Percentiles rank a stretch among this genome's conserved stretches.
phyloP scores from a whole-genome alignment of 2,888 invertebrate genomes.

The Ligdia adustata region DNA sequence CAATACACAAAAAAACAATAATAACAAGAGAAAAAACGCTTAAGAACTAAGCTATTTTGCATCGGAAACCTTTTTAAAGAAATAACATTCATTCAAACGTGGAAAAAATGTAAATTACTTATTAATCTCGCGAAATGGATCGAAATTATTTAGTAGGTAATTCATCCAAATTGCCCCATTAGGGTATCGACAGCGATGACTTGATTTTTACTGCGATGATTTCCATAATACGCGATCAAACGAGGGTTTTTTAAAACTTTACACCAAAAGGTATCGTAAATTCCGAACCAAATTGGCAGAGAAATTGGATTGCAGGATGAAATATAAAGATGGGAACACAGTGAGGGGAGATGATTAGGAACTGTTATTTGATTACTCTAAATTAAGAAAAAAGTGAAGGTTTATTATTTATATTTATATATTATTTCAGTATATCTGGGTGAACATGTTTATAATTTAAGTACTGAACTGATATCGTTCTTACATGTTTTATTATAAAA shows the following conservation, averaged over 20 bases:
- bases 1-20: too few species aligned
- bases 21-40: too few species aligned
- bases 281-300: constrained; percentile 18
- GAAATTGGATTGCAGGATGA: constrained; percentile 21
- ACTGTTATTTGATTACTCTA: too few species aligned
- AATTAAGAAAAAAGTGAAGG: too few species aligned
- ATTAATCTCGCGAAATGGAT: constrained; percentile 1
- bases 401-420: too few species aligned
- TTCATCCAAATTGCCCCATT: constrained; percentile 10
- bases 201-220: constrained; percentile 19
- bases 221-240: constrained; percentile 22
- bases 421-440: too few species aligned
- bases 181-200: neutral
- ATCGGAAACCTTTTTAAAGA: too few species aligned
- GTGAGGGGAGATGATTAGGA: neutral
- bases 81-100: too few species aligned
- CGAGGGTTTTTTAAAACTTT: constrained; percentile 14
- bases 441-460: too few species aligned
- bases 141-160: constrained; percentile 13
- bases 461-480: too few species aligned
- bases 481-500: too few species aligned
- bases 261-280: constrained; percentile 21
- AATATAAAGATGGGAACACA: constrained; percentile 2
- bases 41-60: too few species aligned
- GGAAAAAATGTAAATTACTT: neutral